Percentiles rank a stretch among this genome's conserved stretches.
Conservation (phyloP, 2,888 invertebrate genomes). For the Caradrina clavipalpis region DNA sequence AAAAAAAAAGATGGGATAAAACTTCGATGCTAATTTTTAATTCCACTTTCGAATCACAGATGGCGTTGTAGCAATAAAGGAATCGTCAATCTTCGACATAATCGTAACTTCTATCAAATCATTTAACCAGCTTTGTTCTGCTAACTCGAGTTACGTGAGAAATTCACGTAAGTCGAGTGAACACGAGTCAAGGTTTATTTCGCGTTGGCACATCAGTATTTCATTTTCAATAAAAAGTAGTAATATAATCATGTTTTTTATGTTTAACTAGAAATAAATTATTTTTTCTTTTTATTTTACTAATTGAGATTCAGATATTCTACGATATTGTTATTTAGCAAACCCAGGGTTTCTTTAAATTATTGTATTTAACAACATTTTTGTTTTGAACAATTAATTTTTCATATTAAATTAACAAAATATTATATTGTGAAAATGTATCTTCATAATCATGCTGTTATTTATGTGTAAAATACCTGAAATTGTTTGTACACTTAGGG, state of each 20-base stretch:
- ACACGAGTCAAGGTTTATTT: no score
- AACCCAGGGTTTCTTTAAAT: conserved; percentile 14
- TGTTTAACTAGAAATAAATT: neutral
- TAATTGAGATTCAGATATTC: no score
- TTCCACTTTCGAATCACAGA: no score
- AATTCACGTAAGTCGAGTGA: no score
- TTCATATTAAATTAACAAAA: conserved; percentile 1
- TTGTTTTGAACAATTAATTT: neutral
- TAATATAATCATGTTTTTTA: neutral
- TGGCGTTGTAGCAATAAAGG: no score
- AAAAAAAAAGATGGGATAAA: no score
- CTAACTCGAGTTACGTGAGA: no score
- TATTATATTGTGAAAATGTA: conserved; percentile 15
- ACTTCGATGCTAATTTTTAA: no score
- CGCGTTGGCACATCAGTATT: neutral
- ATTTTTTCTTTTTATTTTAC: no score
- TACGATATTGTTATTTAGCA: neutral
- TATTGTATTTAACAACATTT: conserved; percentile 5
- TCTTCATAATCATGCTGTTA: conserved; percentile 40
- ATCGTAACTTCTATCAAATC: no score
- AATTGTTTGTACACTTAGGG: conserved; percentile 14
- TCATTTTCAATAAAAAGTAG: neutral
- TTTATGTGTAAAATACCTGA: conserved; percentile 22
- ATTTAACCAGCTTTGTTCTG: no score
- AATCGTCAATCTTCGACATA: no score